Percentiles rank a stretch among this genome's conserved stretches.
phyloP scores from a whole-genome alignment of 2,113 vertebrate genomes.

The Cercopithecus mona region DNA sequence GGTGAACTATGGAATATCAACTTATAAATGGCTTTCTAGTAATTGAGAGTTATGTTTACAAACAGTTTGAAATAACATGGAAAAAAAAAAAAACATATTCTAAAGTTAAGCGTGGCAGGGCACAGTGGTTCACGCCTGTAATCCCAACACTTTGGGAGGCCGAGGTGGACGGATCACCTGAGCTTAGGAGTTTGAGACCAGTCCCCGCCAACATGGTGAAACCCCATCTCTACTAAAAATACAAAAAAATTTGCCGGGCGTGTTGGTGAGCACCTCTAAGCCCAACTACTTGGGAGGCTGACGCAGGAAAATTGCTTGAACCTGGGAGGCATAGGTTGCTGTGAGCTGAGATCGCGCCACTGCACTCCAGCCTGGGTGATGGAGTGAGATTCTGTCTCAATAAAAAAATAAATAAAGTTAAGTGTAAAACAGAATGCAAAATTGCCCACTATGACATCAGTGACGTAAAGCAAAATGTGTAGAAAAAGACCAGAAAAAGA shows the following conservation, averaged over 20 bases:
- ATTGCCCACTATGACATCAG: background rate
- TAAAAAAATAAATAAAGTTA: background rate
- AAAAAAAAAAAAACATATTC: background rate
- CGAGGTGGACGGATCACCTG: background rate
- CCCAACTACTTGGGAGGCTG: background rate
- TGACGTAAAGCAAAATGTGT: background rate
- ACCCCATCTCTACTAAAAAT: background rate
- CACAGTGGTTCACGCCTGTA: background rate
- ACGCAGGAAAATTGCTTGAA: background rate
- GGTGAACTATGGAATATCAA: background rate
- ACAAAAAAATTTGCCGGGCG: background rate
- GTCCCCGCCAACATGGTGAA: background rate
- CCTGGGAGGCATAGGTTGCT: background rate
- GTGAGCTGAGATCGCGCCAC: background rate
- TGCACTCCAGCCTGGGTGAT: background rate
- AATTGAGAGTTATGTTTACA: background rate
- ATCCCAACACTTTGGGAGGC: background rate
- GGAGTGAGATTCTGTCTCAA: background rate
- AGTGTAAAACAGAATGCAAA: background rate
- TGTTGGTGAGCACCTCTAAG: background rate
- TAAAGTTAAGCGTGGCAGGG: too few species aligned
- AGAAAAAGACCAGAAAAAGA: background rate
- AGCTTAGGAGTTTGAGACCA: background rate
- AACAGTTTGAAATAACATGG: background rate
- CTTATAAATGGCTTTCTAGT: background rate